phyloP scores from a whole-genome alignment of 53 echinoderm and acorn worm genomes.

The Actinopyga echinites region DNA sequence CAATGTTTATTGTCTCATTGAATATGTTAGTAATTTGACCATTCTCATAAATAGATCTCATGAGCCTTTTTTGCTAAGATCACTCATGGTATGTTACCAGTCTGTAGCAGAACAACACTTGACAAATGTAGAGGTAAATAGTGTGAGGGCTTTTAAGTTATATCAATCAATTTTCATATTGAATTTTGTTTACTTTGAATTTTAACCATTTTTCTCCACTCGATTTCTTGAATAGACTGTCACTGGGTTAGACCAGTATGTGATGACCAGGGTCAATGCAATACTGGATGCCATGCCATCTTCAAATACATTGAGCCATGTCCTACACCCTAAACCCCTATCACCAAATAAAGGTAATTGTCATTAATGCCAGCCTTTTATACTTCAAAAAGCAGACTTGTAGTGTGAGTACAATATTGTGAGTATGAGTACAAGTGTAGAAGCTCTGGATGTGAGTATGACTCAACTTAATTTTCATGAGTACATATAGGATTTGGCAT shows the following conservation, averaged over 20 bases:
- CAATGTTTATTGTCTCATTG: no score
- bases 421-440: no score
- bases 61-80: no score
- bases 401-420: no score
- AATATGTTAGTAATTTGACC: no score
- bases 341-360: slow-evolving; percentile 80
- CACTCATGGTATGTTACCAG: no score
- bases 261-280: slow-evolving; percentile 87
- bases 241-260: slow-evolving; percentile 94
- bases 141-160: background rate
- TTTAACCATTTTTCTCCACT: background rate
- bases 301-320: slow-evolving; percentile 75
- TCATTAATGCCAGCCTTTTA: background rate
- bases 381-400: no score
- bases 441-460: no score
- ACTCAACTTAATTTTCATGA: no score
- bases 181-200: background rate
- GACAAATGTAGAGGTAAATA: background rate
- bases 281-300: slow-evolving; percentile 90
- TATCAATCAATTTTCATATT: background rate
- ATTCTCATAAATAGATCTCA: no score
- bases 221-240: slow-evolving; percentile 60
- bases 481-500: no score
- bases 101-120: background rate
- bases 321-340: slow-evolving; percentile 74